Evolutionary conservation across 2,888 invertebrate genomes (phyloP).

Genomic region (Apomyelois bistriatella): DNA sequence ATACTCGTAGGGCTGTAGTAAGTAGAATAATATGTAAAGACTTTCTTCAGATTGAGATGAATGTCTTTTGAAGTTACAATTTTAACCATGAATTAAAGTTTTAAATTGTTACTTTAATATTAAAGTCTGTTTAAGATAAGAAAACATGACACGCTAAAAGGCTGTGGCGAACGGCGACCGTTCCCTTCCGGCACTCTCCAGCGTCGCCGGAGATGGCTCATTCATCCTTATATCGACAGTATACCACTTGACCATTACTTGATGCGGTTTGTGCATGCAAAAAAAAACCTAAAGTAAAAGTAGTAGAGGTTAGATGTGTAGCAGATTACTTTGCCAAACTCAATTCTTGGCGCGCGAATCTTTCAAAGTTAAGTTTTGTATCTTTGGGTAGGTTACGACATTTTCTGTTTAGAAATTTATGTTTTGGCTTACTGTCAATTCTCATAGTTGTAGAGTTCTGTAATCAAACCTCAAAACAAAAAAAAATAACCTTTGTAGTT

Average conservation of each 20-base stretch:
- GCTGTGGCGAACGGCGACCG: constrained; percentile 35
- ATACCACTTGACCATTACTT: constrained; percentile 11
- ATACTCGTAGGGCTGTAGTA: no score
- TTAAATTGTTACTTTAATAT: no score
- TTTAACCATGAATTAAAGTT: no score
- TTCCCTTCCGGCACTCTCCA: constrained; percentile 54
- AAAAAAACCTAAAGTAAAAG: neutral
- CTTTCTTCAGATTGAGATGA: no score
- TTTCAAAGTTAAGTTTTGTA: constrained; percentile 12
- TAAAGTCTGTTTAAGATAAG: constrained; percentile 19
- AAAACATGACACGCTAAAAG: constrained; percentile 52
- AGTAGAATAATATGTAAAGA: no score
- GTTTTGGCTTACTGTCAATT: constrained; percentile 2
- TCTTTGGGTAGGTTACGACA: constrained; percentile 6
- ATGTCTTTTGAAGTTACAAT: no score
- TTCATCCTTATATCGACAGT: constrained; percentile 56
- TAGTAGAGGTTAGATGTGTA: neutral
- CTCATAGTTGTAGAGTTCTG: neutral
- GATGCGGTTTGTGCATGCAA: neutral
- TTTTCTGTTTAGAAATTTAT: constrained; percentile 2
- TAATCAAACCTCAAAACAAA: no score
- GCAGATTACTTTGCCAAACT: constrained; percentile 7
- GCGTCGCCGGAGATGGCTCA: constrained; percentile 58
- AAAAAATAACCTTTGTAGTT: no score
- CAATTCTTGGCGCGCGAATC: constrained; percentile 10